Evolutionary conservation across 2,797 vertebrate genomes (phyloP), one percentile per base, ranked within the genome.

Genomic region (Heliangelus exortis): DNA sequence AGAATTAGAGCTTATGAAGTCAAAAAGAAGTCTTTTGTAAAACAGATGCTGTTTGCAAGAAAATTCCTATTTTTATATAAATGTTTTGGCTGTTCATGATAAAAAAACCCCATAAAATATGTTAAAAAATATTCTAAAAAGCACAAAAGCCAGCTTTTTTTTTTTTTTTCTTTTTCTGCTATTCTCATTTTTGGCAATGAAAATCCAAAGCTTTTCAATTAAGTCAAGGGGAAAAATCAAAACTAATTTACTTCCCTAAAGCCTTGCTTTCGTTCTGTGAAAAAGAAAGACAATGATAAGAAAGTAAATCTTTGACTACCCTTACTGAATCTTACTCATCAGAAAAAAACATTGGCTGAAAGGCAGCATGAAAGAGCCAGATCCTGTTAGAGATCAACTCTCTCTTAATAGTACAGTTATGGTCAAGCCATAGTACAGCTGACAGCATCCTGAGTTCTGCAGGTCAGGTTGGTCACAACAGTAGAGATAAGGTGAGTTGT

Each of bases 51-150:
- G 65, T 77, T 82, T 81, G 72, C 75, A 87, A 89, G 79, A 93
- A 83, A 74, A 85, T 15, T 71, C 31, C 62, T 80, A 29, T 58
- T 90, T 93, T 51, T 93, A 17, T 85, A 80, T 55, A 92, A 92
- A 92, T 53, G 29, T 83, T 84, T 90, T 84, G 54, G 14, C 50
- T 87, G 69, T 62, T 95, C 55, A 28, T n/a, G 91, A 91, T 89
- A 90, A 92, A 48, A 92, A 50, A 92, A 91, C 14, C 10, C 39
- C 39, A 14, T 41, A 41, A 13, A 41, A 14, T 41, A 41, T 41
- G 39, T 59, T 89, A 90, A 92, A 48, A 92, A 50, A 93, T 90
- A 91, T 59, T 89, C 90, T 91, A 23, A 92, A 50, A 91, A 71
- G 33, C 43, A 41, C 31, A 84, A 15, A 41, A 36, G 29, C 9